Evolutionary conservation across 2,797 vertebrate species (phyloP).

Genomic region (Trematomus bernacchii): DNA sequence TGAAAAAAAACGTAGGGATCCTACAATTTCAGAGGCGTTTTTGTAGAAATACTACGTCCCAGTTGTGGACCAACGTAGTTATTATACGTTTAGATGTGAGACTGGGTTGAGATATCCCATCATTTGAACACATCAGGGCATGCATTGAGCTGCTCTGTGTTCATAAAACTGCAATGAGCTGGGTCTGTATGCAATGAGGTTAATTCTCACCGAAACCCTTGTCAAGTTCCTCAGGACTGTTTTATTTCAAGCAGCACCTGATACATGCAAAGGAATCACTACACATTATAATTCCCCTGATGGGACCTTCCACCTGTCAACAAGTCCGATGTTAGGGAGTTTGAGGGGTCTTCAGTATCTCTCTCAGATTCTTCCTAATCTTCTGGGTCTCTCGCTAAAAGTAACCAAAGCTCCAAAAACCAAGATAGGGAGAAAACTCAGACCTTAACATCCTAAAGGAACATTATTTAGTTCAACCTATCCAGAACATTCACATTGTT

Average conservation of each 20-base stretch:
- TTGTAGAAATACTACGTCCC: too few relatives aligned
- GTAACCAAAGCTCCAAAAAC: neutral
- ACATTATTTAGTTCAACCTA: too few relatives aligned
- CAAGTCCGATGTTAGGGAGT: neutral
- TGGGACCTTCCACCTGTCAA: neutral
- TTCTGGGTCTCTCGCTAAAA: neutral
- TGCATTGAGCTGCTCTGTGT: neutral
- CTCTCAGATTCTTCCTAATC: neutral
- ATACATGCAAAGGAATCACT: conserved; percentile 12
- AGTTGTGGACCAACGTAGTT: too few relatives aligned
- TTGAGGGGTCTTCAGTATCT: neutral
- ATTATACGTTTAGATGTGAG: too few relatives aligned
- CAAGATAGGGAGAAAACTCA: neutral
- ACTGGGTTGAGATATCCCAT: neutral
- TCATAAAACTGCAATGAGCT: conserved; percentile 11
- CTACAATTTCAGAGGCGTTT: too few relatives aligned
- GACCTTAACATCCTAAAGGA: neutral
- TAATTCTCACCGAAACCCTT: conserved; percentile 7
- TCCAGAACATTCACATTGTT: neutral
- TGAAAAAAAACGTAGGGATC: too few relatives aligned
- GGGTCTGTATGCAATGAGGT: conserved; percentile 2
- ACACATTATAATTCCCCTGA: neutral
- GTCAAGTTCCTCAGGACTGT: conserved; percentile 6
- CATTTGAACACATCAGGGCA: neutral
- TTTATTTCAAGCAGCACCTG: conserved; percentile 3